These are phyloP conservation scores for Tinea trinotella DNA, from an alignment of 2,888 invertebrate species.

Conservation along the genomic window DNA sequence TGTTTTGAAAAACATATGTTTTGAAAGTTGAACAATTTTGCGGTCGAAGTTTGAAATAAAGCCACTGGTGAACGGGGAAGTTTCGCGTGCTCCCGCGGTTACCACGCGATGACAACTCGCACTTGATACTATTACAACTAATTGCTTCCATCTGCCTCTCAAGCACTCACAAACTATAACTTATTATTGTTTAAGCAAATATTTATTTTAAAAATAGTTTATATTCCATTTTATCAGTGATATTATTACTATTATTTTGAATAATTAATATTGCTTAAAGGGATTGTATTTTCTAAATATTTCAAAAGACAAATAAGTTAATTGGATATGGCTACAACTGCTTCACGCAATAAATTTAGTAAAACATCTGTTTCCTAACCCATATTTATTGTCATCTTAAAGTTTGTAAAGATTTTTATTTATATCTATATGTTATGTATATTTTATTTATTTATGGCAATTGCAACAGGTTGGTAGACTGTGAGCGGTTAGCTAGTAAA, in stretches of 20 bases:
- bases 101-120: conserved; percentile 5
- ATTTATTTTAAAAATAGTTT: too few species aligned
- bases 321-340: conserved; percentile 8
- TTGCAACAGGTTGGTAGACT: conserved; percentile 3
- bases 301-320: conserved; percentile 14
- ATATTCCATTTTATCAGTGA: background rate
- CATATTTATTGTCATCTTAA: background rate
- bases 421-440: background rate
- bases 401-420: background rate
- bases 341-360: background rate
- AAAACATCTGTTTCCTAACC: conserved; percentile 9
- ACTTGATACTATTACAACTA: conserved; percentile 15
- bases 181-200: too few species aligned
- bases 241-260: too few species aligned
- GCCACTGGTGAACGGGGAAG: conserved; percentile 3
- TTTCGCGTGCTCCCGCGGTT: background rate
- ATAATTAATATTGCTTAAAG: too few species aligned
- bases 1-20: conserved; percentile 18
- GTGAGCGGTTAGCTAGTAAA: background rate
- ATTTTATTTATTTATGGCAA: background rate
- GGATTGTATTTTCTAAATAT: background rate
- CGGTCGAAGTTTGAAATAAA: conserved; percentile 3
- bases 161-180: background rate
- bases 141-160: conserved; percentile 3
- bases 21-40: conserved; percentile 15